Evolutionary conservation across 2,113 vertebrate genomes (phyloP).

Genomic region (Pipra filicauda): DNA sequence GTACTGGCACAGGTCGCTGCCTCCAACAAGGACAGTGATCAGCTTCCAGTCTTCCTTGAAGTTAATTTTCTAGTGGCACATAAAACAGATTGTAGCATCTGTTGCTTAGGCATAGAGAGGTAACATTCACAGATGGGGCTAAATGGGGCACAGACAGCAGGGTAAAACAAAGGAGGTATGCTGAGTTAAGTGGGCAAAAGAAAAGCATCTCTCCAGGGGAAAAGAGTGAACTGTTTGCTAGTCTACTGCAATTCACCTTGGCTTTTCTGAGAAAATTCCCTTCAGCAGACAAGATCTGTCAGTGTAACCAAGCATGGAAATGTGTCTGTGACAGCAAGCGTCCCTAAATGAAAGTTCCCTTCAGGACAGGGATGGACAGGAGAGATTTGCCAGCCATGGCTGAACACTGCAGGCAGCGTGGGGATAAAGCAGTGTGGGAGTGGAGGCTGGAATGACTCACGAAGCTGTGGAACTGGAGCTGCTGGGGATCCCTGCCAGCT

Average conservation of each 20-base stretch:
- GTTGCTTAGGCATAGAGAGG: not conserved
- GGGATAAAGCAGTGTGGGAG: not conserved
- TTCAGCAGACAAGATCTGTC: not conserved
- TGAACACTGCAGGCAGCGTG: not conserved
- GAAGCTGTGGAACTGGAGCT: not conserved
- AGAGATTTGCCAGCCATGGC: not conserved
- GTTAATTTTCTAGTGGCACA: conserved; percentile 78
- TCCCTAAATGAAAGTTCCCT: not conserved
- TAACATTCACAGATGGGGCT: not conserved
- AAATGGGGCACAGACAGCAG: not conserved
- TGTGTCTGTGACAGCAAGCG: not conserved
- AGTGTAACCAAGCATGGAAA: not conserved
- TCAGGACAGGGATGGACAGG: not conserved
- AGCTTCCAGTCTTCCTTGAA: conserved; percentile 93
- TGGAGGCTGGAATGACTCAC: not conserved
- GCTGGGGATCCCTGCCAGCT: conserved; percentile 28
- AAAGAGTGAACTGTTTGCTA: not conserved
- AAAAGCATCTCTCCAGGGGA: not conserved
- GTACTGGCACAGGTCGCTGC: conserved; percentile 89
- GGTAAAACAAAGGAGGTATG: not conserved
- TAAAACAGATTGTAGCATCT: not conserved
- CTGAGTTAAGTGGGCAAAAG: not conserved
- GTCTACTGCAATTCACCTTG: not conserved
- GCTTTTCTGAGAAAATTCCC: not conserved
- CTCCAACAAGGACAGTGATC: conserved; percentile 89